Base-by-base conservation (phyloP, 2,888 invertebrate genomes). In the Caenorhabditis japonica region DNA sequence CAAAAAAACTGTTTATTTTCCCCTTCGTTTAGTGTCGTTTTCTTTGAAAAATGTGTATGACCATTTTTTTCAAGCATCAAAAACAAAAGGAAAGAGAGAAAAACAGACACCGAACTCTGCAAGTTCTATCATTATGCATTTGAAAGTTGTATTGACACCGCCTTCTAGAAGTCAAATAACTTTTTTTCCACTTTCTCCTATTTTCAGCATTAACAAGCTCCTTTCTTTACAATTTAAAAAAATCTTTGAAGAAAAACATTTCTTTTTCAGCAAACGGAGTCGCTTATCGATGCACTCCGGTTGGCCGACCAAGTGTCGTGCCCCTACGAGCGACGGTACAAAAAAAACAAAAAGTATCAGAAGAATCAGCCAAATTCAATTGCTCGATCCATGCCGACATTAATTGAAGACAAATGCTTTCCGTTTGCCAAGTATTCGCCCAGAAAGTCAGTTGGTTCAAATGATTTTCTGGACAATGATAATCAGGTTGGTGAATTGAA, bases 261-360 rank as follows among this genome's bases (percentile, higher is more conserved):
- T 44, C 30, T 21, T 33, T 64, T 72, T n/a, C 72, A 72, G 72
- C 72, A 33, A 72, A 72, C 72, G 72, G 59, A 72, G 72, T 72
- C 72, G 43, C 47, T 72, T 49, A 59, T 72, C 43, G 64, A 72
- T 72, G 59, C 72, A 47, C 72, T 72, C 8, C 72, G 64, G 53
- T 34, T 64, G 72, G 72, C 72, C 72, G 72, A 64, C 64, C 59
- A 72, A 51, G 72, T 72, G 72, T 72, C 64, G 72, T 72, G 72
- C 72, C 72, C 72, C 13, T 72, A 72, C 72, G 72, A 72, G 30
- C 39, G 52, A 19, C 53, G 72, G 34, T 64, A 72, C 64, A 56
- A 53, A 13, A 66, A 66, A 51, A 30, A 30, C 30, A 56, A 43
- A 19, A 41, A 38, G 66, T 56, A 66, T 34, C 61, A 66, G 38